Evolutionary conservation across 2,888 invertebrate genomes (phyloP), one percentile per base, ranked within the genome.

Genomic region (Adelognathus sp.): DNA sequence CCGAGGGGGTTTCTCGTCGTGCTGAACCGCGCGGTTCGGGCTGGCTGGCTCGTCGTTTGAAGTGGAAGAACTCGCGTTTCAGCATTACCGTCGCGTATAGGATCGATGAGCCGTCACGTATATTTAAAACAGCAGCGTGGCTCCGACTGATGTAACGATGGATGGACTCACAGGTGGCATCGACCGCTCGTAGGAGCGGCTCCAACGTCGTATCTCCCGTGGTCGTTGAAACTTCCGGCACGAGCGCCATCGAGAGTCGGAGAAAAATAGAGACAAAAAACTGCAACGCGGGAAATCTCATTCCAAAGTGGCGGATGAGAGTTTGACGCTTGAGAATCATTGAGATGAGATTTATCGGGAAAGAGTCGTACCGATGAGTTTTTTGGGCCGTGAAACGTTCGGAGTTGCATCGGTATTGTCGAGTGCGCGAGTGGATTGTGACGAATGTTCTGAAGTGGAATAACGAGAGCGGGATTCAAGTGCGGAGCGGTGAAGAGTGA

Each of bases 31-130:
- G 60, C 11, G 24, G 50, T 36, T 27, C 14, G 36, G 41, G 36
- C n/a, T n/a, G 50, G 29, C 29, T 24, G 16, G 46, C n/a, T n/a
- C n/a, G 50, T 70, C 33, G 39, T 73, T 71, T 27, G 66, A 72
- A 73, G 77, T 73, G 66, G 46, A 67, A 66, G 67, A 44, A 27
- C 64, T 11, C 39, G 14, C 33, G 14, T 50, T 46, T 54, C 39
- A 56, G 29, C 39, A 66, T 71, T 72, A 46, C 52, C 46, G 7
- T 36, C 46, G 21, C 50, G 21, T 36, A 29, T 16, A 39, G 46
- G 29, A 64, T 77, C 72, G 67, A 72, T 56, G 77, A 73, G 52
- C 67, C 73, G 66, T 72, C 72, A 58, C 72, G 64, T 56, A 46
- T 69, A 75, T 75, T 75, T 56, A 75, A 75, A 75, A 36, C 69